Conservation (phyloP, 1,140 invertebrate genomes). For the Drosophila nasuta region DNA sequence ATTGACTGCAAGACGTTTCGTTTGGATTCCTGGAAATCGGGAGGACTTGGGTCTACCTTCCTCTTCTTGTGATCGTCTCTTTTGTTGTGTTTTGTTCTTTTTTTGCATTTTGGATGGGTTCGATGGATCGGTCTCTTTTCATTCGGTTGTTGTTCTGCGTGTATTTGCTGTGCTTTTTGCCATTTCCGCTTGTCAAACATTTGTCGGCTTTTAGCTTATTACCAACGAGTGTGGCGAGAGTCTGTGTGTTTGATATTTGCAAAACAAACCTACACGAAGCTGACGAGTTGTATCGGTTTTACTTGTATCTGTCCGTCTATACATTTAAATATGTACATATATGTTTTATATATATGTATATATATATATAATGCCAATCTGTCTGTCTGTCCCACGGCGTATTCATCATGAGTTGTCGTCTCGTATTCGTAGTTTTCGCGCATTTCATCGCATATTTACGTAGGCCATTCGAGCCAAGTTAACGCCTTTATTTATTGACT, state of each 20-base stretch:
- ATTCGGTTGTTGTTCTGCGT: constrained; percentile 25
- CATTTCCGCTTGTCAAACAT: constrained; percentile 82
- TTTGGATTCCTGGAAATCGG: not conserved
- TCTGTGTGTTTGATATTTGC: constrained; percentile 56
- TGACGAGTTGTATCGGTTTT: constrained; percentile 48
- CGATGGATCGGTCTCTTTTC: constrained; percentile 17
- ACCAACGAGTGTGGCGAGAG: constrained; percentile 41
- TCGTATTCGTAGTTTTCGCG: constrained; percentile 49
- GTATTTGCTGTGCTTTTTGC: constrained; percentile 57
- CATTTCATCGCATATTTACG: constrained; percentile 79
- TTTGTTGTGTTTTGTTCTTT: not conserved
- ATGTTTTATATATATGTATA: not conserved
- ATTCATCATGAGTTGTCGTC: constrained; percentile 36
- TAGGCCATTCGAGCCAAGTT: constrained; percentile 78
- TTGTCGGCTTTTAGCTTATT: constrained; percentile 81
- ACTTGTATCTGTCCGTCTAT: constrained; percentile 43
- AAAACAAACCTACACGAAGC: constrained; percentile 71
- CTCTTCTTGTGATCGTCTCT: constrained; percentile 2
- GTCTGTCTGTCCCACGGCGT: constrained; percentile 28
- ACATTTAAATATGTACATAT: not conserved
- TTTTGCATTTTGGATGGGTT: constrained; percentile 13
- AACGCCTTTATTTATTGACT: constrained; percentile 81
- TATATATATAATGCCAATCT: constrained; percentile 1
- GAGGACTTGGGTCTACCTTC: constrained; percentile 7
- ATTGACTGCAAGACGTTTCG: not conserved